Evolutionary conservation across 64 coral and sea anemone genomes (phyloP), one percentile per base, ranked within the genome.

Genomic region (Platygyra sinensis): DNA sequence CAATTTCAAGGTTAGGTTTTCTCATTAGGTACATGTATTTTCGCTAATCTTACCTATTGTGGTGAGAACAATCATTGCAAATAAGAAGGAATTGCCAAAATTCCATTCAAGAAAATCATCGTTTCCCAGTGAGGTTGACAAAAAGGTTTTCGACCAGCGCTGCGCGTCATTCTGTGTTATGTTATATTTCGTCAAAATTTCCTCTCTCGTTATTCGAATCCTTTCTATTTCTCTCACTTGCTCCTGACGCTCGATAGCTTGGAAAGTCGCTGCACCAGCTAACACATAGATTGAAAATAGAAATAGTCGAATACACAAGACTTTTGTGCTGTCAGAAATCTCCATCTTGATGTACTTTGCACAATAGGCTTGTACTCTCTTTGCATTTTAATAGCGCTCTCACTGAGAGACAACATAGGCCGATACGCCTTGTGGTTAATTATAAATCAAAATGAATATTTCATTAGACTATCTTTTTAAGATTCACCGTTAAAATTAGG

Each of bases 61-160:
- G 28, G 94, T 96, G 22, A 96, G 24, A 17, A 88, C 79, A 18
- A 93, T 89, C 69, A 80, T 77, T 64, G 94, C 94, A 82, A 96
- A 96, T 0, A 96, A 39, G 30, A 96, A 90, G 15, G 94, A 93
- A 83, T 96, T 96, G 65, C 91, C 87, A 72, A 87, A 96, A 80
- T 86, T 90, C 94, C 94, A 96, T 60, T 96, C 80, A 9, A 90
- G 46, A 73, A 65, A 75, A 33, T 64, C 85, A 28, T 73, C 76
- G 33, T 60, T 63, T 30, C 72, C 31, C 33, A 89, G 27, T 11
- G 65, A 62, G 5, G 69, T 91, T 32, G 81, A 24, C 1, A 19
- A 18, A 25, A 83, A 92, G 0, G 90, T 92, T 67, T 80, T 52
- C 9, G 62, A 18, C 90, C 90, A 92, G 8, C n/a, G 67, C 10